Conservation (phyloP, 2,888 invertebrate genomes). For the Callosobruchus maculatus region DNA sequence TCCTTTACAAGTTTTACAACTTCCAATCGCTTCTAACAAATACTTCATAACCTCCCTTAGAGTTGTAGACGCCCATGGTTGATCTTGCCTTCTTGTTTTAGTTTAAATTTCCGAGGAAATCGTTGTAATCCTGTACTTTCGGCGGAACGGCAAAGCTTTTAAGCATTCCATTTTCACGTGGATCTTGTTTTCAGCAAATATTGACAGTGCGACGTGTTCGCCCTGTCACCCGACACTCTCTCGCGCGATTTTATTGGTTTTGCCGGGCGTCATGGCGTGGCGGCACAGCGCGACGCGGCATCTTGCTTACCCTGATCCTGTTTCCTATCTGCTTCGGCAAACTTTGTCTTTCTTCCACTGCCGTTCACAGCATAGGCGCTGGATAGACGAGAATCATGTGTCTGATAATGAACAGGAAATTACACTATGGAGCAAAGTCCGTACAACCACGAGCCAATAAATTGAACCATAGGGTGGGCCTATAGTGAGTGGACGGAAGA, state of each 20-base stretch:
- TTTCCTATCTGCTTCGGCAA: background rate
- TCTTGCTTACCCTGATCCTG: background rate
- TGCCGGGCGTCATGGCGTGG: too few relatives aligned
- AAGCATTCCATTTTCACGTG: conserved; percentile 35
- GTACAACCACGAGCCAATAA: too few relatives aligned
- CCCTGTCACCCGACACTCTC: conserved; percentile 10
- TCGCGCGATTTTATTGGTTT: background rate
- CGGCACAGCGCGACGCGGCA: too few relatives aligned
- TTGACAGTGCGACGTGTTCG: conserved; percentile 35
- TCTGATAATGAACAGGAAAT: too few relatives aligned
- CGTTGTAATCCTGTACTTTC: conserved; percentile 38
- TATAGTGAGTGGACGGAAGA: too few relatives aligned
- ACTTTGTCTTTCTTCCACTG: background rate
- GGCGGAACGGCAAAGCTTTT: conserved; percentile 35
- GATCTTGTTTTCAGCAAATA: conserved; percentile 42
- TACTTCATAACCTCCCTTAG: background rate
- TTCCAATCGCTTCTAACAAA: too few relatives aligned
- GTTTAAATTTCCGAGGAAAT: conserved; percentile 31
- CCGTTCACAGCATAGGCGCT: background rate
- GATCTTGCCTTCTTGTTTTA: conserved; percentile 11
- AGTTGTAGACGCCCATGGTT: background rate
- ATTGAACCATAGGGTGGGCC: too few relatives aligned
- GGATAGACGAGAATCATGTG: background rate
- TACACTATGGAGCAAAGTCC: too few relatives aligned
- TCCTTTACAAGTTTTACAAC: too few relatives aligned